These are phyloP conservation scores for Lathronympha strigana DNA, from an alignment of 2,888 invertebrate species.

Conservation along the genomic window DNA sequence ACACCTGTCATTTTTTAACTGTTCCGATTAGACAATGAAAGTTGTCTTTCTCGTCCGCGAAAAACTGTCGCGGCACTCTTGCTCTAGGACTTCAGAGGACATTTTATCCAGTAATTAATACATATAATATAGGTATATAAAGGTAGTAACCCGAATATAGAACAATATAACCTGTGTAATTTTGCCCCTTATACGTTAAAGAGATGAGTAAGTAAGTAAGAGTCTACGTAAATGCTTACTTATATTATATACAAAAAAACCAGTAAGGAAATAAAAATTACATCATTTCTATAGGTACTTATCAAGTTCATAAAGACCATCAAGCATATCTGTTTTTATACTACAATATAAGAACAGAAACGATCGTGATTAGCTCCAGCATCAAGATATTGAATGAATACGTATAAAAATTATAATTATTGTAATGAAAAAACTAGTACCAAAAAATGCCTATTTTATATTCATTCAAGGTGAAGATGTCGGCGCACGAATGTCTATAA, in stretches of 20 bases:
- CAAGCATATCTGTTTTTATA: slow-evolving; percentile 56
- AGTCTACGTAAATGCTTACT: slow-evolving; percentile 4
- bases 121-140: no score
- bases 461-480: slow-evolving; percentile 78
- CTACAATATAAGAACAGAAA: slow-evolving; percentile 60
- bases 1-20: no score
- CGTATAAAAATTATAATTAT: slow-evolving; percentile 74
- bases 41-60: no score
- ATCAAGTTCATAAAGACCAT: slow-evolving; percentile 63
- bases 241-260: slow-evolving; percentile 52
- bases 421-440: slow-evolving; percentile 66
- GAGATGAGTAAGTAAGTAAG: slow-evolving; percentile 19
- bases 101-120: no score
- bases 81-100: no score
- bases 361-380: slow-evolving; percentile 74
- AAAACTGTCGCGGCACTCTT: no score
- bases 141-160: no score
- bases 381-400: slow-evolving; percentile 74
- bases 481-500: slow-evolving; percentile 71
- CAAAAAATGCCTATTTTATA: slow-evolving; percentile 72
- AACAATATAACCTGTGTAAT: no score
- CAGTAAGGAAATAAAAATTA: slow-evolving; percentile 64
- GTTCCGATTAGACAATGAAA: no score
- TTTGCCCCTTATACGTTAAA: background rate
- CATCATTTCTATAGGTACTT: slow-evolving; percentile 67